Conservation (phyloP, 92 coral and sea anemone genomes). For the Paragorgia papillata region DNA sequence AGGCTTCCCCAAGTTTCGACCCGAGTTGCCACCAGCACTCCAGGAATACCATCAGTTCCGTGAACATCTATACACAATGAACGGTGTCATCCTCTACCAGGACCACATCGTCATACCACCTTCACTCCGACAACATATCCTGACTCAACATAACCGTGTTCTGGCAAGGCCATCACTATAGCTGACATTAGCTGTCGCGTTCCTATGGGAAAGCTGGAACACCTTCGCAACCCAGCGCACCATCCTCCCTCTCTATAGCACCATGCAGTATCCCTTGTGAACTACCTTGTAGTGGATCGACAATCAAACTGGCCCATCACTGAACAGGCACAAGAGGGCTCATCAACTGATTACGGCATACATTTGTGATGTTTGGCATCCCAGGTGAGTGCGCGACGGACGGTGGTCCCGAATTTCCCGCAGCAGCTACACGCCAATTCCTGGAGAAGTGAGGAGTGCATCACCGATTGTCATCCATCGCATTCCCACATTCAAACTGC, state of each 20-base stretch:
- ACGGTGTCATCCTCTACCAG: slow-evolving; percentile 32
- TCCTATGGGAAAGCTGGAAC: too few species aligned
- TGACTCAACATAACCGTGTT: slow-evolving; percentile 28
- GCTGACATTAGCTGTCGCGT: slow-evolving; percentile 6
- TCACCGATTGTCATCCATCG: slow-evolving; percentile 53
- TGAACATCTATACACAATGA: slow-evolving; percentile 6
- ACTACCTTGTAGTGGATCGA: slow-evolving; percentile 19
- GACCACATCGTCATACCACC: too few species aligned
- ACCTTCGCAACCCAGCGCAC: slow-evolving; percentile 41
- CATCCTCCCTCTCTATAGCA: slow-evolving; percentile 24
- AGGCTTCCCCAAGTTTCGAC: slow-evolving; percentile 10
- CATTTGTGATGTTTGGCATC: slow-evolving; percentile 46
- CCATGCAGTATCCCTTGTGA: slow-evolving; percentile 58
- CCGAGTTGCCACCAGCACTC: slow-evolving; percentile 49
- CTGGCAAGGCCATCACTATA: slow-evolving; percentile 21
- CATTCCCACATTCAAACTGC: slow-evolving; percentile 50
- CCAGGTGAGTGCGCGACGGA: slow-evolving; percentile 26
- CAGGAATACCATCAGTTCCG: slow-evolving; percentile 22
- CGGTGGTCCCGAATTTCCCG: too few species aligned
- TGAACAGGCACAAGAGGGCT: slow-evolving; percentile 29
- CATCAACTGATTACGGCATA: slow-evolving; percentile 42
- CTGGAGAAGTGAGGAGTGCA: too few species aligned
- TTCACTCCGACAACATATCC: too few species aligned
- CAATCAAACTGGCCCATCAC: slow-evolving; percentile 23
- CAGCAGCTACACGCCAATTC: slow-evolving; percentile 40